phyloP scores from a whole-genome alignment of 2,797 vertebrate genomes.

The Darevskia mixta region DNA sequence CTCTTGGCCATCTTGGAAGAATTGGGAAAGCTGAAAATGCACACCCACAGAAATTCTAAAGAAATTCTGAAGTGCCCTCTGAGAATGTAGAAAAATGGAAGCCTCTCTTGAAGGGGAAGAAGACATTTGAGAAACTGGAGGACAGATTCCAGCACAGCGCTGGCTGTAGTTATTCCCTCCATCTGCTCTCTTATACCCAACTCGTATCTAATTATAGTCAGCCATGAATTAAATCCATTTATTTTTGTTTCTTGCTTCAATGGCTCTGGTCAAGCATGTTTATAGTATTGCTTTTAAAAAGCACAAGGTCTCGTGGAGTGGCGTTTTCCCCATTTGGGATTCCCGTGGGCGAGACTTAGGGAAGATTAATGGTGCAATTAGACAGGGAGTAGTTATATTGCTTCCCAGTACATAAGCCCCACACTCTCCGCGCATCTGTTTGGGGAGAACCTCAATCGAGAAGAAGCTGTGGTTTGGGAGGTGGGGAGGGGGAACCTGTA shows the following conservation, averaged over 20 bases:
- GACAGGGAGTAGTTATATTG: not conserved
- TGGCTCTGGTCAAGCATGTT: not conserved
- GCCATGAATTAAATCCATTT: not conserved
- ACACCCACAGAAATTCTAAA: no score
- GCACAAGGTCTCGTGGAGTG: not conserved
- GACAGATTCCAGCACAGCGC: no score
- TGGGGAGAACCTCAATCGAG: not conserved
- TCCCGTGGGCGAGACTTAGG: not conserved
- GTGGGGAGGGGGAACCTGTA: not conserved
- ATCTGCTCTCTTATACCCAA: not conserved
- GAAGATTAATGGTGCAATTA: not conserved
- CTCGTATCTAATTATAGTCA: not conserved
- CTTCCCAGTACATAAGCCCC: not conserved
- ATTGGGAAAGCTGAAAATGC: no score
- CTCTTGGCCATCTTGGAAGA: no score
- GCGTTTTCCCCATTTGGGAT: not conserved
- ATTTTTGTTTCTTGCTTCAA: not conserved
- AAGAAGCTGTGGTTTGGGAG: not conserved
- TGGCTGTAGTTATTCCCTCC: not conserved
- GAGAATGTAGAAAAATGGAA: no score
- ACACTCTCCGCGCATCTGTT: not conserved
- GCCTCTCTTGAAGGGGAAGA: no score
- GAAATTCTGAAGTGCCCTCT: no score
- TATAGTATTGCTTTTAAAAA: not conserved
- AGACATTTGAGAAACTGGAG: no score